A percentile compares a stretch with the other conserved stretches of the same genome.
These are phyloP conservation scores for Zaprionus lineosus DNA, from an alignment of 2,888 invertebrate genomes.

Conservation along the genomic window DNA sequence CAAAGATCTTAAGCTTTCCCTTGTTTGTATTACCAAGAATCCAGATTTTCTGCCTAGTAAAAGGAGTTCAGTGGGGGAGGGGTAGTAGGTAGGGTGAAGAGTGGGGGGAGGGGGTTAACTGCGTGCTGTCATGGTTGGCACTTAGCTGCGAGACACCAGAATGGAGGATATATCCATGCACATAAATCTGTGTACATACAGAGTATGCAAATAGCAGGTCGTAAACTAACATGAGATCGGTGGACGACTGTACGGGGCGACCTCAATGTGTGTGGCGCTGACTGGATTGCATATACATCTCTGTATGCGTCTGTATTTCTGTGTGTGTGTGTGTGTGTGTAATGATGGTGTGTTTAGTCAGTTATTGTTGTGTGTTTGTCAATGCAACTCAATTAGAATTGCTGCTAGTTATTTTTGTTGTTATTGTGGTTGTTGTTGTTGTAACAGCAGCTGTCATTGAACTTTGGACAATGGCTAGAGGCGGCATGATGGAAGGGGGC, in stretches of 20 bases:
- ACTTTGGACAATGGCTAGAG: conserved; percentile 59
- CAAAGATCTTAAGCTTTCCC: not conserved
- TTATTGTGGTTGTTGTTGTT: conserved; percentile 13
- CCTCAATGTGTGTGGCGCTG: conserved; percentile 3
- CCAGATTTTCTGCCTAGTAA: no score
- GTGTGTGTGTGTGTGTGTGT: conserved; percentile 15
- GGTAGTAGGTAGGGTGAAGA: not conserved
- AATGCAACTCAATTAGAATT: conserved; percentile 60
- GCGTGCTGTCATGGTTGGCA: conserved; percentile 30
- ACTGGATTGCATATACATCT: no score
- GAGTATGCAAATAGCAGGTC: conserved; percentile 60
- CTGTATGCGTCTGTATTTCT: conserved; percentile 10
- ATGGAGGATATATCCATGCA: not conserved
- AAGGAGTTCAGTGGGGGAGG: not conserved
- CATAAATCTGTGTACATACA: not conserved
- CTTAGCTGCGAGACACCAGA: conserved; percentile 35
- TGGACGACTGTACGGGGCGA: conserved; percentile 12
- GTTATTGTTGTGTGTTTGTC: conserved; percentile 22
- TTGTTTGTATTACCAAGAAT: not conserved
- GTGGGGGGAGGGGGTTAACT: not conserved
- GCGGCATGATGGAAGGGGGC: no score
- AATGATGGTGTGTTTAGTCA: not conserved
- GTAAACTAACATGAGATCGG: conserved; percentile 54
- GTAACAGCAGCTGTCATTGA: conserved; percentile 61
- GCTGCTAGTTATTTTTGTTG: conserved; percentile 11